These are phyloP conservation scores for Trichogramma evanescens DNA, from an alignment of 2,888 invertebrate species.

Conservation along the genomic window DNA sequence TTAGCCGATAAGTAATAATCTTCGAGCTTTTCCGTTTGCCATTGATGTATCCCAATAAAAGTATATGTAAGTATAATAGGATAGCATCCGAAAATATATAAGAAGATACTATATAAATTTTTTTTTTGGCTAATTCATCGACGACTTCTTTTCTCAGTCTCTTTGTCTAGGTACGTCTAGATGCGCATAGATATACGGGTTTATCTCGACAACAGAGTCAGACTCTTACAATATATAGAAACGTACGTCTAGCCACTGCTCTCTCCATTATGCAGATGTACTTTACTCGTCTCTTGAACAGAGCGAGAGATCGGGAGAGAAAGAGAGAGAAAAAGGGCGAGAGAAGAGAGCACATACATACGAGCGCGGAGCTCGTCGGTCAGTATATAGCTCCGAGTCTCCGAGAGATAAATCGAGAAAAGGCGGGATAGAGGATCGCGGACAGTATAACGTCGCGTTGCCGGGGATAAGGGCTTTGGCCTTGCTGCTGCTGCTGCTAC, in stretches of 20 bases:
- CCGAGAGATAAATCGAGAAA: constrained; percentile 15
- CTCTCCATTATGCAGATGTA: constrained; percentile 20
- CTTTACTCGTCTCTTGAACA: not conserved
- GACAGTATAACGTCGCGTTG: not conserved
- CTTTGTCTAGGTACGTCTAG: not conserved
- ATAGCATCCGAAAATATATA: too few relatives aligned
- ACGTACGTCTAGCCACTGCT: not conserved
- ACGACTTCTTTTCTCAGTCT: too few relatives aligned
- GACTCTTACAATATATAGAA: not conserved
- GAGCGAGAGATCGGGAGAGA: not conserved
- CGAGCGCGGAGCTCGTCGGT: not conserved
- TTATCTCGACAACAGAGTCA: not conserved
- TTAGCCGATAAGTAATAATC: too few relatives aligned
- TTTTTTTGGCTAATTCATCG: too few relatives aligned
- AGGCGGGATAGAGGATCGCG: constrained; percentile 8
- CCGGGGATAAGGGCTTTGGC: constrained; percentile 4
- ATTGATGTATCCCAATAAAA: too few relatives aligned
- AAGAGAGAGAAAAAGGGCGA: not conserved
- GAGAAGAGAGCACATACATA: not conserved
- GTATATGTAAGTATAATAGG: too few relatives aligned
- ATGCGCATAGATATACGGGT: not conserved
- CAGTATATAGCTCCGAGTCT: constrained; percentile 6
- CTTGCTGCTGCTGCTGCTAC: not conserved
- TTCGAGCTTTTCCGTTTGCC: too few relatives aligned
- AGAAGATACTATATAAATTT: too few relatives aligned